These are phyloP conservation scores for Lasiommata megera DNA, from an alignment of 2,888 invertebrate species.

Conservation along the genomic window DNA sequence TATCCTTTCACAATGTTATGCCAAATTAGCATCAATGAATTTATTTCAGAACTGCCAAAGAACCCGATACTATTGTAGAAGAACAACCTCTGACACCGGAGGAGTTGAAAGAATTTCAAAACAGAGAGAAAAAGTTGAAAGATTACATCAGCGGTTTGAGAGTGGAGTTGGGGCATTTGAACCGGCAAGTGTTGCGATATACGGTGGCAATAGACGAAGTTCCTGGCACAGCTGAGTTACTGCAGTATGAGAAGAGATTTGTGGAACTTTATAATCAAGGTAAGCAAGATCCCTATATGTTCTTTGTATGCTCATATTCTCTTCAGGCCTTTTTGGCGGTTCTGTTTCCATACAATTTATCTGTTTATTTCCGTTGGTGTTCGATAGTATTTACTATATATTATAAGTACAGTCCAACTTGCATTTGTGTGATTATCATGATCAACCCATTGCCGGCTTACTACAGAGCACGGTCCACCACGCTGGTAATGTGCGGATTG, in stretches of 20 bases:
- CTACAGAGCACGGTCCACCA: too few species aligned
- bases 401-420: too few species aligned
- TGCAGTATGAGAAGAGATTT: conserved; percentile 97
- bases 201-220: conserved; percentile 95
- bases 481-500: too few species aligned
- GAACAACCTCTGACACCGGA: conserved; percentile 61
- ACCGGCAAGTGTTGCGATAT: conserved; percentile 89
- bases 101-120: conserved; percentile 64
- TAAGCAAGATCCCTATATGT: too few species aligned
- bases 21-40: background rate
- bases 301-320: too few species aligned
- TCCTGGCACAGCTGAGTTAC: conserved; percentile 94
- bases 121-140: conserved; percentile 64
- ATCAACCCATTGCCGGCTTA: too few species aligned
- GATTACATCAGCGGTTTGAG: conserved; percentile 63
- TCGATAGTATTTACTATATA: too few species aligned
- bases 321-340: too few species aligned
- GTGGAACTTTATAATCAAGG: conserved; percentile 97
- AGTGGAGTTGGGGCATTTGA: conserved; percentile 88
- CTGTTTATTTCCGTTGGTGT: too few species aligned
- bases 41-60: conserved; percentile 48
- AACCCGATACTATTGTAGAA: conserved; percentile 49
- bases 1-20: background rate
- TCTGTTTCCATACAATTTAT: too few species aligned
- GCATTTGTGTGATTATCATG: too few species aligned